A percentile compares a stretch with the other conserved stretches of the same genome.
phyloP scores from a whole-genome alignment of 2,797 vertebrate genomes.

The Pseudomugil tenellus region DNA sequence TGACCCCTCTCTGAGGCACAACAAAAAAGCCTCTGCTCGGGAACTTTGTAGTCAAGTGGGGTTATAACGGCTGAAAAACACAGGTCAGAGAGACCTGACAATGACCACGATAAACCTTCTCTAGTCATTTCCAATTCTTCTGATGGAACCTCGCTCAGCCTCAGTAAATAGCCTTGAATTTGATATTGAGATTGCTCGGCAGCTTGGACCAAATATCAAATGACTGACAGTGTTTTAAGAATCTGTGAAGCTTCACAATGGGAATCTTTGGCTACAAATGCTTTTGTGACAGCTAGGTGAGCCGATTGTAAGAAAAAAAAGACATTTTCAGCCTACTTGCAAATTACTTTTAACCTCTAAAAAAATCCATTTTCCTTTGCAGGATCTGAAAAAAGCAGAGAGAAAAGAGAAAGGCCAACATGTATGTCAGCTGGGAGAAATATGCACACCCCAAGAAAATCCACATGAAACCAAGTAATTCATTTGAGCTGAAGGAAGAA shows the following conservation, averaged over 20 bases:
- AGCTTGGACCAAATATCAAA: slow-evolving; percentile 49
- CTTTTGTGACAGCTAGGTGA: slow-evolving; percentile 33
- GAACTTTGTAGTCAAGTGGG: slow-evolving; percentile 14
- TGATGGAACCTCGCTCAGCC: slow-evolving; percentile 40
- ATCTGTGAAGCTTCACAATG: slow-evolving; percentile 48
- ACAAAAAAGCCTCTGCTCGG: slow-evolving; percentile 2
- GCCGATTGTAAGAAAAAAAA: slow-evolving; percentile 8
- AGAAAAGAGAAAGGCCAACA: background rate
- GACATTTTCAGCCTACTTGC: background rate
- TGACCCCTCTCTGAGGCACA: slow-evolving; percentile 41
- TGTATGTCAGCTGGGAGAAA: background rate
- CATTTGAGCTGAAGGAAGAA: background rate
- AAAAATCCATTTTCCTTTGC: background rate
- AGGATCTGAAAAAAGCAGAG: background rate
- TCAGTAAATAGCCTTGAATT: slow-evolving; percentile 48
- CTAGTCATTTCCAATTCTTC: slow-evolving; percentile 46
- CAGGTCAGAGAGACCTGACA: slow-evolving; percentile 34
- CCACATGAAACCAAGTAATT: background rate
- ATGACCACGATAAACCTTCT: slow-evolving; percentile 42
- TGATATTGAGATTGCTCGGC: slow-evolving; percentile 39
- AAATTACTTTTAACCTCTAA: slow-evolving; percentile 11
- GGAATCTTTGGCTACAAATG: slow-evolving; percentile 32
- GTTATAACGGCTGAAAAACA: slow-evolving; percentile 24
- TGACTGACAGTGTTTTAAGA: slow-evolving; percentile 54
- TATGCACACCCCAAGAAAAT: background rate